A percentile compares a stretch with the other conserved stretches of the same genome.
Conservation (phyloP, 2,797 vertebrate species). For the Danionella dracula region DNA sequence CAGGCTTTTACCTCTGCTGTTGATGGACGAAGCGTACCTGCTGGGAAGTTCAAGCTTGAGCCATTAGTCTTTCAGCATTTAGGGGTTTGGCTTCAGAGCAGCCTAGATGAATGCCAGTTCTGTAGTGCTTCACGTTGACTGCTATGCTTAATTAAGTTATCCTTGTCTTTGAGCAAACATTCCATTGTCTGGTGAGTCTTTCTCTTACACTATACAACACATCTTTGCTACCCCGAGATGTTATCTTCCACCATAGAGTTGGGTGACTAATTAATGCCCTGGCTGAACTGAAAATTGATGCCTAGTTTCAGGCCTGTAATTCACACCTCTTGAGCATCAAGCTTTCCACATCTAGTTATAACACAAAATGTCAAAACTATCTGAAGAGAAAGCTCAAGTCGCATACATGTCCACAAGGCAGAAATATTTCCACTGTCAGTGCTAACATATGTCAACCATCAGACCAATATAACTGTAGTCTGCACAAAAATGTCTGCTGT, state of each 20-base stretch:
- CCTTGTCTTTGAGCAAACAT: slow-evolving; percentile 47
- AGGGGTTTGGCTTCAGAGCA: slow-evolving; percentile 30
- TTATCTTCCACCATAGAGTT: not conserved
- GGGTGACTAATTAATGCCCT: slow-evolving; percentile 5
- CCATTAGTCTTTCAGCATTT: slow-evolving; percentile 56
- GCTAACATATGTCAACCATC: slow-evolving; percentile 41
- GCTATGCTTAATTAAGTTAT: slow-evolving; percentile 51
- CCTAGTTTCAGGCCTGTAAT: not conserved
- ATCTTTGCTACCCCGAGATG: not conserved
- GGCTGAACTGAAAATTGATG: not conserved
- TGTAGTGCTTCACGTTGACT: slow-evolving; percentile 41
- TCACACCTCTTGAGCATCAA: not conserved
- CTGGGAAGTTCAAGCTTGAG: slow-evolving; percentile 51
- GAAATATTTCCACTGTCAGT: slow-evolving; percentile 41
- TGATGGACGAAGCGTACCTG: slow-evolving; percentile 54
- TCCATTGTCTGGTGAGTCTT: slow-evolving; percentile 21
- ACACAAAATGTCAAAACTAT: slow-evolving; percentile 5
- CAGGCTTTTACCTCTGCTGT: slow-evolving; percentile 52
- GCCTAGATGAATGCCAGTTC: slow-evolving; percentile 36
- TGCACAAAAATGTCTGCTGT: slow-evolving; percentile 30
- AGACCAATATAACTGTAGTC: slow-evolving; percentile 40
- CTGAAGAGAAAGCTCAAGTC: slow-evolving; percentile 1
- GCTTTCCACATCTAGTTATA: not conserved
- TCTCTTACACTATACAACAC: slow-evolving; percentile 20
- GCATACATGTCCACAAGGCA: slow-evolving; percentile 37